Evolutionary conservation across 2,113 vertebrate genomes (phyloP), one percentile per base, ranked within the genome.

Genomic region (Xenotilapia caudafasciata): DNA sequence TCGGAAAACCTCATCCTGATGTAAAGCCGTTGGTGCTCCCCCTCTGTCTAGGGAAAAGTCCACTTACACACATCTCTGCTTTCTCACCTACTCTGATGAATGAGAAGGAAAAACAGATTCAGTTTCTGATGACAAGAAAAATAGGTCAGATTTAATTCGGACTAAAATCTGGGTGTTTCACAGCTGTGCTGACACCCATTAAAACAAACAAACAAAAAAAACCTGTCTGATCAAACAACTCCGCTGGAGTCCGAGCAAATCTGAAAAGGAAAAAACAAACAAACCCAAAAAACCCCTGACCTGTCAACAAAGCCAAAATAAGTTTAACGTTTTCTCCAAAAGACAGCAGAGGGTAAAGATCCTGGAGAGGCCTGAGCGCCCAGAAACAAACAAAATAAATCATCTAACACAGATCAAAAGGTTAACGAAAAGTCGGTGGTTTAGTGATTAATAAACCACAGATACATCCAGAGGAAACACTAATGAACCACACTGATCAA

Each of bases 121-220:
- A 70, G 82, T 80, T 89, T 86, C 58, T 86, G 81, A 88, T 56
- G 80, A 91, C 35, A 81, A 80, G 81, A 82, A 89, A 94, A 94
- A 79, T 90, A 90, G 88, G 92, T 93, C 92, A 94, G 85, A 91
- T 92, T 91, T 85, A 88, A 93, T 87, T 89, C 84, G 56, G 83
- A 84, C 49, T 15, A 82, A 73, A 81, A 89, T 58, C 77, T 17
- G 55, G 4, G 80, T 47, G 47, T 86, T 68, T 86, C 35, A 79
- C 15, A 28, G 19, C 45, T 38, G 5, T 6, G 10, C 79, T 23
- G 65, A 58, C 60, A 81, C 81, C 84, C 23, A 56, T 77, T 60
- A 88, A 84, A 70, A 84, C 82, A 79, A 33, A 51, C 49, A 40
- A 68, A 40, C 35, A 6, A 65, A 65, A 1, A 31, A 38, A 65